Evolutionary conservation across 2,888 invertebrate species (phyloP), one percentile per base, ranked within the genome.

Genomic region (Drosophila nigricruria): DNA sequence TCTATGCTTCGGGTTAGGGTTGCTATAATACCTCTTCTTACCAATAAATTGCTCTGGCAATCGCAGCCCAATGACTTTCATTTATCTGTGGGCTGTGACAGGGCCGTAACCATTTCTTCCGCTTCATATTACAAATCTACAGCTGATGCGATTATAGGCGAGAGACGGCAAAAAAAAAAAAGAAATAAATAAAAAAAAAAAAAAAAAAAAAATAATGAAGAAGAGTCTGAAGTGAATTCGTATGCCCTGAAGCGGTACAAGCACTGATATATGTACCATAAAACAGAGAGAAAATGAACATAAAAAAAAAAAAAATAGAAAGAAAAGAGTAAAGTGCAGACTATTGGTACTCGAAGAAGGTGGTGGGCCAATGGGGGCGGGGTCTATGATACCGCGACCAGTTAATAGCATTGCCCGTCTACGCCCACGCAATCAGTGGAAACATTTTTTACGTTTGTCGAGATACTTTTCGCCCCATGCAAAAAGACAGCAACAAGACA

Each of bases 401-500:
- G 81, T 82, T 84, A 85, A 88, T 85, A 73, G 88, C 78, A 70
- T 72, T 84, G 79, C 72, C 58, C 77, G 65, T 74, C 71, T 68
- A 82, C 83, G 88, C 83, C 88, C 88, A 84, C 73, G 81, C 88
- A 84, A 84, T 84, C 78, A 73, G 63, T 76, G 43, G 67, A 61
- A 76, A 56, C 73, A 68, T 64, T 77, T 73, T 65, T 64, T 69
- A 78, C 57, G 69, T 61, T 59, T 60, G 66, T 43, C 58, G 50
- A 69, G 61, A 78, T 68, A 68, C 69, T 61, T 67, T 68, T 73
- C 50, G 56, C 14, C 43, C 57, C 49, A 47, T 60, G 40, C 36
- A 45, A 10, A 42, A 34, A 34, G 57, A 57, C 32, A 27, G 36
- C 38, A 50, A 40, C n/a, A 67, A 58, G 23, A 67, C 47, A 62